Evolutionary conservation across 2,888 invertebrate species (phyloP), one percentile per base, ranked within the genome.

Genomic region (Lasioglossum leucozonium): DNA sequence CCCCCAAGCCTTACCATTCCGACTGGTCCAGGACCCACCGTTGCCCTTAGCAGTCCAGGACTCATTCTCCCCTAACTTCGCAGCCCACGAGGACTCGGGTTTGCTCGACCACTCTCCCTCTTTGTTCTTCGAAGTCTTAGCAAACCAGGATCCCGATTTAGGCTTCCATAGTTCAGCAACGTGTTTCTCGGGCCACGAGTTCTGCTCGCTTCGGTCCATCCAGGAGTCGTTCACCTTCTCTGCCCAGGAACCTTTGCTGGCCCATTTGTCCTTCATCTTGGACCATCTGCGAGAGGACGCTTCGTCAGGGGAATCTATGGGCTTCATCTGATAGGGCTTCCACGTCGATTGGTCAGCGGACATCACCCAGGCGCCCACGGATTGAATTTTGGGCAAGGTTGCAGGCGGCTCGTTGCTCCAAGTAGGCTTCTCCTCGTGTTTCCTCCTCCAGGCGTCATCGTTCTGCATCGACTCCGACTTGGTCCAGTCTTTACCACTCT

Each of bases 331-430:
- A 55, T 93, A 92, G 0, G 92, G 91, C 26, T 85, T 91, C 93
- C 93, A 93, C 2, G 91, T 92, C 0, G 92, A 89, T 37, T 91
- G 90, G 77, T 93, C 92, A 0, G 87, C 89, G 0, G 93, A 89
- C 88, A 92, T 90, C 11, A 91, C 88, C 93, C 93, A 93, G 8
- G 88, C 90, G 5, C 90, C 89, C 0, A 92, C 89, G 0, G 92
- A 91, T 42, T 92, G 90, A 40, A 92, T 91, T 80, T 92, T 92
- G 4, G 93, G 91, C 72, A 92, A 72, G 13, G 62, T 22, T 10
- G 84, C 71, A 6, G 62, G 30, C 1, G 82, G 40, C 4, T 85
- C 79, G 51, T 73, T 67, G n/a, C 26, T 13, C 87, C 87, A 86
- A 26, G 80, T 77, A 18, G 34, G 10, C 18, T 81, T 79, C 8